These are phyloP conservation scores for Geophilus truncorum DNA, from an alignment of 2,888 invertebrate species.

Conservation along the genomic window DNA sequence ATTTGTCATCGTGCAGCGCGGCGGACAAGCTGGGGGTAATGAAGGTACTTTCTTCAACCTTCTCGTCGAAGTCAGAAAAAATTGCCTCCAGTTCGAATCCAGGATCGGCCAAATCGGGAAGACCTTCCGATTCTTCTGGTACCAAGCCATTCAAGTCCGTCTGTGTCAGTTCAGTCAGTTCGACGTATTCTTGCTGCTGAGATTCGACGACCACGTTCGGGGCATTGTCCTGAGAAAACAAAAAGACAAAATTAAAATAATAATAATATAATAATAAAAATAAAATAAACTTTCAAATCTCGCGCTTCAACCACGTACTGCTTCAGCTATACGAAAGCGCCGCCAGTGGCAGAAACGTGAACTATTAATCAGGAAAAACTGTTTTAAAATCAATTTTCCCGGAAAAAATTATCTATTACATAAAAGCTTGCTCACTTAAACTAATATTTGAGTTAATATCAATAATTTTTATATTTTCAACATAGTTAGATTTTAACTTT, in stretches of 20 bases:
- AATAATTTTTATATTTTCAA: background rate
- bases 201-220: conserved; percentile 38
- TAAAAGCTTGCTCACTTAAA: too few species aligned
- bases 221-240: conserved; percentile 39
- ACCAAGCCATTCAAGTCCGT: conserved; percentile 65
- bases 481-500: background rate
- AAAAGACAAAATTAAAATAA: background rate
- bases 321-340: too few species aligned
- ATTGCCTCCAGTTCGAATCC: conserved; percentile 73
- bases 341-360: background rate
- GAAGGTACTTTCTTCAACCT: conserved; percentile 34
- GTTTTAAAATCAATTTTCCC: background rate
- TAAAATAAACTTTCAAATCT: too few species aligned
- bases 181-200: conserved; percentile 41
- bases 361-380: background rate
- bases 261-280: background rate
- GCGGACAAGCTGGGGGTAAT: conserved; percentile 15
- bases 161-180: conserved; percentile 64
- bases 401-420: too few species aligned
- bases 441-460: too few species aligned
- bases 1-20: conserved; percentile 3
- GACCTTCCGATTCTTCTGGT: conserved; percentile 57
- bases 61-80: conserved; percentile 44
- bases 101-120: conserved; percentile 75
- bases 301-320: too few species aligned